phyloP scores from a whole-genome alignment of 2,113 vertebrate genomes.

The Lophura nycthemera region DNA sequence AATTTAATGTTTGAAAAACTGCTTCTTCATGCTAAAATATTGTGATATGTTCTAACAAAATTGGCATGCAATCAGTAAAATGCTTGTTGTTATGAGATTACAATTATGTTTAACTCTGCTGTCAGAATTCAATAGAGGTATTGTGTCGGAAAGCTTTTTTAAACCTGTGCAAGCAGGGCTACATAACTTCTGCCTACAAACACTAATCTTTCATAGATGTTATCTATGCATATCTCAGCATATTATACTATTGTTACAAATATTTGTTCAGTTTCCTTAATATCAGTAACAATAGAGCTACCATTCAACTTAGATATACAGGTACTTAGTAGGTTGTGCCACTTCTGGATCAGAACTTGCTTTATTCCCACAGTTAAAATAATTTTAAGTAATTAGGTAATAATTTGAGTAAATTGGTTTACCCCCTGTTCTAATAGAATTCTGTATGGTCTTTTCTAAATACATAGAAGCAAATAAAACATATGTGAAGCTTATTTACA shows the following conservation, averaged over 20 bases:
- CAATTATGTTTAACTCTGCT: not conserved
- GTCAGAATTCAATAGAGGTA: not conserved
- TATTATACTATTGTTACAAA: not conserved
- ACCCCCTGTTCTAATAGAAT: not conserved
- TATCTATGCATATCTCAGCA: not conserved
- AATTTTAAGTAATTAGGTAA: not conserved
- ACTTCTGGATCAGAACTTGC: not conserved
- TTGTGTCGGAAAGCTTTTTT: not conserved
- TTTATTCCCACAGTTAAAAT: not conserved
- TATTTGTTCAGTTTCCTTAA: not conserved
- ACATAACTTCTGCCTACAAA: not conserved
- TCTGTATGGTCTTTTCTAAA: not conserved
- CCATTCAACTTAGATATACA: not conserved
- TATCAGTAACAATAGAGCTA: not conserved
- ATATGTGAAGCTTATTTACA: not conserved
- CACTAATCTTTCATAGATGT: not conserved
- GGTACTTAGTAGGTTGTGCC: not conserved
- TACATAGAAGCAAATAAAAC: not conserved
- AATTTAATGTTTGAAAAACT: not conserved
- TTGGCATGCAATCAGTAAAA: constrained; percentile 6
- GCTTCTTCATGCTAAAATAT: not conserved
- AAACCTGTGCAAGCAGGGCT: not conserved
- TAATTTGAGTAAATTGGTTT: not conserved
- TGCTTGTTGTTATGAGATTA: not conserved
- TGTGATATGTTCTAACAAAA: not conserved